These are phyloP conservation scores for Manis pentadactyla DNA, from an alignment of 2,797 vertebrate genomes.

Conservation along the genomic window DNA sequence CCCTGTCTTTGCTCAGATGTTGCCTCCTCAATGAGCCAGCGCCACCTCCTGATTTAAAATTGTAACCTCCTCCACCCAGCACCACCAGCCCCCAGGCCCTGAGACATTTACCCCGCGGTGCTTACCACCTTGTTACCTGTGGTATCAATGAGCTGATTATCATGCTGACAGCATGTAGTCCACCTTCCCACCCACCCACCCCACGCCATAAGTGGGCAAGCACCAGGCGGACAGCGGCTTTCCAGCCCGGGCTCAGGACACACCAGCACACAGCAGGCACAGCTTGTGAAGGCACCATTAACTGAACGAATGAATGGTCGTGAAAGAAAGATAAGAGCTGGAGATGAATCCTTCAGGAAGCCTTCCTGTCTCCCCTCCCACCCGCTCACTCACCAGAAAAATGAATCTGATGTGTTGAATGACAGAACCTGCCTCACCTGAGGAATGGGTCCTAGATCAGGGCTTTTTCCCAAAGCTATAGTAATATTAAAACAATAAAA, in stretches of 20 bases:
- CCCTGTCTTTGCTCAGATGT: neutral
- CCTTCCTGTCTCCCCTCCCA: neutral
- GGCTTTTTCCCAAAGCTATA: neutral
- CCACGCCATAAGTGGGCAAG: too few species aligned
- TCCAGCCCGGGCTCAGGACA: too few species aligned
- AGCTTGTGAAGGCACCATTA: neutral
- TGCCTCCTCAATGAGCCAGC: neutral
- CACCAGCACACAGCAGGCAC: neutral
- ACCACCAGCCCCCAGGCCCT: neutral
- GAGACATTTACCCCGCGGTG: too few species aligned
- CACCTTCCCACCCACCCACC: neutral
- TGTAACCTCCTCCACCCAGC: neutral
- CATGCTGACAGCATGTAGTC: neutral
- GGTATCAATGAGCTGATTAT: neutral
- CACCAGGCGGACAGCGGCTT: neutral
- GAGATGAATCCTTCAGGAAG: neutral
- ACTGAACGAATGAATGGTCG: neutral
- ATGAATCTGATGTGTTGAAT: neutral
- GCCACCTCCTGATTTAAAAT: neutral
- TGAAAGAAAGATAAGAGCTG: neutral
- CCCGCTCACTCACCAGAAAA: neutral
- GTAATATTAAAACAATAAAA: neutral
- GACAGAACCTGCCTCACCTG: neutral
- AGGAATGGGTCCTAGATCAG: neutral
- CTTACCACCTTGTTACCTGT: neutral